These are phyloP conservation scores for Gopherus flavomarginatus DNA, from an alignment of 2,113 vertebrate species.

Conservation along the genomic window DNA sequence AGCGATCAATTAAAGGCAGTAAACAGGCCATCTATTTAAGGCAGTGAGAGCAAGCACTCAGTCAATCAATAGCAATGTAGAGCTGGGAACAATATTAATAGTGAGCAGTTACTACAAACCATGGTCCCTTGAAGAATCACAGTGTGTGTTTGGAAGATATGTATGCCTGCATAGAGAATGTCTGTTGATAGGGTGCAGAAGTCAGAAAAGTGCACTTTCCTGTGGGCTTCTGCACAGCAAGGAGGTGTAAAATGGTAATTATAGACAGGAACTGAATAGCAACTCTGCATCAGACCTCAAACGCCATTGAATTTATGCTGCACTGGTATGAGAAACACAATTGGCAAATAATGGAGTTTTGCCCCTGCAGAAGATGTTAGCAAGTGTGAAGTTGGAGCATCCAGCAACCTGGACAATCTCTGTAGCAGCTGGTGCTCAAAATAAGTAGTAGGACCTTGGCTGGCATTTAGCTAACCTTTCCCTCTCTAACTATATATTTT, in stretches of 20 bases:
- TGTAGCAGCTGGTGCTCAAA: neutral
- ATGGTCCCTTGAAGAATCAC: neutral
- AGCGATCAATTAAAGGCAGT: slow-evolving; percentile 11
- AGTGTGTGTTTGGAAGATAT: neutral
- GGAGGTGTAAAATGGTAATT: neutral
- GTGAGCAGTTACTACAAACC: neutral
- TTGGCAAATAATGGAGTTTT: neutral
- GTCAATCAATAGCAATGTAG: slow-evolving; percentile 39
- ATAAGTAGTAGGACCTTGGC: neutral
- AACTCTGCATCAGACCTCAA: slow-evolving; percentile 13
- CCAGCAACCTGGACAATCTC: neutral
- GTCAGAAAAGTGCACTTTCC: neutral
- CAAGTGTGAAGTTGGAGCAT: neutral
- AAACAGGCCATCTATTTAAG: slow-evolving; percentile 14
- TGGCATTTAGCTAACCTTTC: neutral
- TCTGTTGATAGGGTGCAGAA: neutral
- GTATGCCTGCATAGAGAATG: neutral
- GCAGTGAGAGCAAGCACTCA: neutral
- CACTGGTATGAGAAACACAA: neutral
- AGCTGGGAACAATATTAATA: neutral
- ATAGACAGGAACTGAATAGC: neutral
- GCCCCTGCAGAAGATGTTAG: neutral
- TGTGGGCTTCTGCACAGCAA: neutral
- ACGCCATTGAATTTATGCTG: neutral
- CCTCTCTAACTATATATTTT: neutral